A percentile compares a stretch with the other conserved stretches of the same genome.
Evolutionary conservation across 1,140 invertebrate genomes (phyloP).

Genomic region (Neodiprion lecontei): DNA sequence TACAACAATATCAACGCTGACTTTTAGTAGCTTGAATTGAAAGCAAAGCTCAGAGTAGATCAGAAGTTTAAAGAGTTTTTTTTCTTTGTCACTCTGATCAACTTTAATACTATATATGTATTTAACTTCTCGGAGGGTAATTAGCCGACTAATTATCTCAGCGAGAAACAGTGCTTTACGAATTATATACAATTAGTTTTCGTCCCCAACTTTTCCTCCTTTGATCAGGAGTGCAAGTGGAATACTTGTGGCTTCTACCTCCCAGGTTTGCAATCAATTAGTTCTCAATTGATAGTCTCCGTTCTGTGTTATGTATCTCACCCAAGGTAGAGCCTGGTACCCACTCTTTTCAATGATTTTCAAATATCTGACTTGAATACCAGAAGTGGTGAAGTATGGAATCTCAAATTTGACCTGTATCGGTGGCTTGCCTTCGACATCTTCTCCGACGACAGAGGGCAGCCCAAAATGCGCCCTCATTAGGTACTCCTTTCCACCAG

Average conservation of each 20-base stretch:
- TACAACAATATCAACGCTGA: not conserved
- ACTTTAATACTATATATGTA: not conserved
- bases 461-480: conserved; percentile 99
- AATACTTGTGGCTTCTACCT: too few relatives aligned
- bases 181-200: not conserved
- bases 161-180: not conserved
- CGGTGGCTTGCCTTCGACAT: conserved; percentile 95
- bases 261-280: conserved; percentile 66
- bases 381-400: conserved; percentile 99
- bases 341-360: conserved; percentile 99
- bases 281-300: conserved; percentile 99
- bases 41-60: not conserved
- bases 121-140: not conserved
- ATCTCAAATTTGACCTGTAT: conserved; percentile 99
- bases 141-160: not conserved
- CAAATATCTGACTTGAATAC: conserved; percentile 97
- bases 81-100: not conserved
- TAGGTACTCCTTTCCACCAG: conserved; percentile 98
- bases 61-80: not conserved
- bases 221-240: too few relatives aligned
- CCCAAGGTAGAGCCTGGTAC: conserved; percentile 99
- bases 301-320: conserved; percentile 99
- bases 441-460: conserved; percentile 95
- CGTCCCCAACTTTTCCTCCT: too few relatives aligned
- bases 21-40: not conserved